Conservation (phyloP, 2,797 vertebrate genomes). For the Phylloscopus collybita region DNA sequence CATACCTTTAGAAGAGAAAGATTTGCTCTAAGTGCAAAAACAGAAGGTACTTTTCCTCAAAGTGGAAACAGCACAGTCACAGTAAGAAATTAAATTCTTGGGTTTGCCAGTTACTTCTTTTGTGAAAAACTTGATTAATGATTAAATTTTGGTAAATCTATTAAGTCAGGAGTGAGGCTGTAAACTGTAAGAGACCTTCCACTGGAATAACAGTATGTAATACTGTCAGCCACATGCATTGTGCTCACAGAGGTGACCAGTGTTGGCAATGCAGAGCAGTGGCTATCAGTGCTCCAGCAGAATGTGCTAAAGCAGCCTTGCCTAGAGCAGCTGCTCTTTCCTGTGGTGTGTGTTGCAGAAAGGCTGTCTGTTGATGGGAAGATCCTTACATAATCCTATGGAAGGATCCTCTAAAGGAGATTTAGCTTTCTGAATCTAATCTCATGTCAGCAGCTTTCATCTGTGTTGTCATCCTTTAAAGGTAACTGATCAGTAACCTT, state of each 20-base stretch:
- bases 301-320: neutral
- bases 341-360: neutral
- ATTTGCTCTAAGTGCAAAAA: neutral
- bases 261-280: neutral
- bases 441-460: neutral
- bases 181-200: neutral
- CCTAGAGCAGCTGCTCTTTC: neutral
- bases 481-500: neutral
- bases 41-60: neutral
- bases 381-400: neutral
- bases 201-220: neutral
- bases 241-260: neutral
- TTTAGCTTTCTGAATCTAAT: neutral
- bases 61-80: neutral
- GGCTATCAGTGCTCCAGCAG: neutral
- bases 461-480: neutral
- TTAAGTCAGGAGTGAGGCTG: neutral
- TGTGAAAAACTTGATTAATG: neutral
- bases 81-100: neutral
- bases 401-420: neutral
- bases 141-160: neutral
- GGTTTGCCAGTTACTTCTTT: neutral
- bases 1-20: neutral
- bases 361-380: neutral
- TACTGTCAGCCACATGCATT: rapidly evolving